These are phyloP conservation scores for Homalodisca vitripennis DNA, from an alignment of 1,140 invertebrate genomes.

Conservation along the genomic window DNA sequence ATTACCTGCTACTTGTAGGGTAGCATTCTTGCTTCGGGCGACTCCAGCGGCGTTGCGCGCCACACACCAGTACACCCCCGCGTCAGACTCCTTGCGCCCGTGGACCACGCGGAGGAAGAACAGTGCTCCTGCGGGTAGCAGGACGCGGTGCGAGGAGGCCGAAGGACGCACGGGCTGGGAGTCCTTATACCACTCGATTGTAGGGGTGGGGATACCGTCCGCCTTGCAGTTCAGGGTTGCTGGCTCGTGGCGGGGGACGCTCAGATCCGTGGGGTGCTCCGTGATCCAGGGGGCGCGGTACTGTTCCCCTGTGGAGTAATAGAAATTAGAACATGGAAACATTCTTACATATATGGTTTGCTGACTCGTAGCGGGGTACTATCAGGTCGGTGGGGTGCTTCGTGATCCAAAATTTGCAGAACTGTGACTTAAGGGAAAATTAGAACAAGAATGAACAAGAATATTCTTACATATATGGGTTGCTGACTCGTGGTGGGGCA, in stretches of 20 bases:
- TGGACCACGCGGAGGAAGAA: conserved; percentile 78
- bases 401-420: too few species aligned
- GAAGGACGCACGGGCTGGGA: conserved; percentile 55
- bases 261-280: conserved; percentile 68
- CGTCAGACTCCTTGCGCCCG: conserved; percentile 74
- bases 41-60: conserved; percentile 77
- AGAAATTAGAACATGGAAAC: too few species aligned
- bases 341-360: too few species aligned
- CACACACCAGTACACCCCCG: conserved; percentile 86
- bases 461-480: too few species aligned
- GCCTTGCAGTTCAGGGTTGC: conserved; percentile 81
- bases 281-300: conserved; percentile 78
- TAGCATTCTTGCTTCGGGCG: conserved; percentile 78
- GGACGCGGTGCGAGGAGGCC: conserved; percentile 34
- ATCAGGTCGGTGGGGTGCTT: too few species aligned
- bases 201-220: conserved; percentile 79
- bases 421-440: too few species aligned
- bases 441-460: too few species aligned
- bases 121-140: conserved; percentile 67
- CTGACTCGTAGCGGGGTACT: too few species aligned
- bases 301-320: neutral
- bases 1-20: conserved; percentile 82
- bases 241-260: conserved; percentile 77
- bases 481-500: too few species aligned
- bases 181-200: conserved; percentile 80